Conservation (phyloP, 30 jellyfish, hydroid and myxozoan genomes). For the Turritopsis rubra region DNA sequence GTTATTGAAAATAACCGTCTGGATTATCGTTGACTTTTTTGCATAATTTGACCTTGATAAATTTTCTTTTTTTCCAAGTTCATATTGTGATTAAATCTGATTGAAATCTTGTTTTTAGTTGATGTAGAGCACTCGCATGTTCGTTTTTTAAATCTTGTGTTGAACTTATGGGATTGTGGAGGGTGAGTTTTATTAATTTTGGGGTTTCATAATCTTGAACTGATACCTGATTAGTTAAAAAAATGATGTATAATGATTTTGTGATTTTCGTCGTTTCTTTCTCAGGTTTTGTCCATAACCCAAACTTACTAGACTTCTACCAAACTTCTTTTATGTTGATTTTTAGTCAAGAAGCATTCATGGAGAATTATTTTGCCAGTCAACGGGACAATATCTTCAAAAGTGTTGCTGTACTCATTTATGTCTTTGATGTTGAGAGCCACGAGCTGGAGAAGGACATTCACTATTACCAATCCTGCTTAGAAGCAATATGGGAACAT, state of each 20-base stretch:
- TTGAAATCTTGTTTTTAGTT: too few relatives aligned
- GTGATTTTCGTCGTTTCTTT: not conserved
- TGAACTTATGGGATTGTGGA: slow-evolving; percentile 94
- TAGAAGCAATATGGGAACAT: slow-evolving; percentile 90
- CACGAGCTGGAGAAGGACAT: slow-evolving; percentile 87
- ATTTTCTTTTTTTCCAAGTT: too few relatives aligned
- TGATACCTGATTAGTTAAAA: not conserved
- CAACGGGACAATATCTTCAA: slow-evolving; percentile 82
- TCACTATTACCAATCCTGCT: slow-evolving; percentile 91
- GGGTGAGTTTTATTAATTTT: slow-evolving; percentile 46
- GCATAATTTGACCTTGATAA: too few relatives aligned
- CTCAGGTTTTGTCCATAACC: not conserved
- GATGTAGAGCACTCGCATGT: slow-evolving; percentile 96
- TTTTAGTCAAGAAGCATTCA: slow-evolving; percentile 89
- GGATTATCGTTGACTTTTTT: too few relatives aligned
- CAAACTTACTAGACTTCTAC: too few relatives aligned
- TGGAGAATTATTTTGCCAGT: slow-evolving; percentile 96
- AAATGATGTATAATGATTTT: not conserved
- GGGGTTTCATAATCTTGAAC: not conserved
- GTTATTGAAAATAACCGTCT: too few relatives aligned
- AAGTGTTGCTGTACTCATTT: slow-evolving; percentile 83
- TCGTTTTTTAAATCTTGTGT: slow-evolving; percentile 73
- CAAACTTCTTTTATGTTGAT: too few relatives aligned
- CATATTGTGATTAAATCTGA: too few relatives aligned
- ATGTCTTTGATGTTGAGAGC: slow-evolving; percentile 94